Evolutionary conservation across 1,140 invertebrate genomes (phyloP).

Genomic region (Sarcophaga bullata): DNA sequence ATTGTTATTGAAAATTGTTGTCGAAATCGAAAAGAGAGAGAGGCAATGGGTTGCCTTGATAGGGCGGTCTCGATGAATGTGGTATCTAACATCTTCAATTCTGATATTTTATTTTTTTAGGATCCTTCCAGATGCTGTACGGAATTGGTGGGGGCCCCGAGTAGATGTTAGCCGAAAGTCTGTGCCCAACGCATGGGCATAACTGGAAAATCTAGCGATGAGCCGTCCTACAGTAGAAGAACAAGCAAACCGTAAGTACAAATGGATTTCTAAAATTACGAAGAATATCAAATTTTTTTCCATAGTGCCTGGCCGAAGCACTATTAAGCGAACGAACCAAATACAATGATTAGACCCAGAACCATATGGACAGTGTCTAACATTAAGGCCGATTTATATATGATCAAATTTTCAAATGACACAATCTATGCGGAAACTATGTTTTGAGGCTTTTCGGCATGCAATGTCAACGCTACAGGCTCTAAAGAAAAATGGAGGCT

Average conservation of each 20-base stretch:
- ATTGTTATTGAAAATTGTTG: too few species aligned
- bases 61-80: too few species aligned
- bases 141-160: slow-evolving; percentile 57
- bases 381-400: slow-evolving; percentile 50
- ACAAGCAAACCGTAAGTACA: slow-evolving; percentile 53
- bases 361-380: slow-evolving; percentile 48
- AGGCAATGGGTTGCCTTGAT: too few species aligned
- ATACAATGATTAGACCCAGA: slow-evolving; percentile 51
- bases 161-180: slow-evolving; percentile 50
- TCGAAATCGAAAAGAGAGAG: too few species aligned
- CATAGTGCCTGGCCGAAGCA: slow-evolving; percentile 58
- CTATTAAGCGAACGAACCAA: slow-evolving; percentile 51
- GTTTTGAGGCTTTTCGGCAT: not conserved
- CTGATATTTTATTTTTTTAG: slow-evolving; percentile 41
- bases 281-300: not conserved
- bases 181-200: slow-evolving; percentile 53
- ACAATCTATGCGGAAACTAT: slow-evolving; percentile 53
- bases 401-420: slow-evolving; percentile 56
- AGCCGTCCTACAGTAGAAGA: slow-evolving; percentile 52
- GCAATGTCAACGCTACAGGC: slow-evolving; percentile 51
- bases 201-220: slow-evolving; percentile 45
- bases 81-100: too few species aligned
- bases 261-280: not conserved
- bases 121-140: slow-evolving; percentile 57
- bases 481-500: slow-evolving; percentile 49